Base-by-base conservation (phyloP, 2,888 invertebrate genomes). In the Phytoseiulus persimilis region DNA sequence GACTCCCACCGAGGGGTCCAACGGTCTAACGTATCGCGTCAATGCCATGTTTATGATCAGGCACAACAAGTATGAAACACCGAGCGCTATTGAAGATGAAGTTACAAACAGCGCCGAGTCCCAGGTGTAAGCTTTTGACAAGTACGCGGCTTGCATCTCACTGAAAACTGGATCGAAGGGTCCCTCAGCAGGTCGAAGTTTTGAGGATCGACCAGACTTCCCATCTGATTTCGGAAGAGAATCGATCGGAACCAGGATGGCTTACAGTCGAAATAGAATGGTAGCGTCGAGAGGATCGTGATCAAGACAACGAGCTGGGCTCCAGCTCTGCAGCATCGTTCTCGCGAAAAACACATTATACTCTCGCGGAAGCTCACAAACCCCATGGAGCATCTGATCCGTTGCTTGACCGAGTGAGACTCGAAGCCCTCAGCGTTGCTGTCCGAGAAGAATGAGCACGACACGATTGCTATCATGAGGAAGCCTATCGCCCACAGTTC, bases 191-290 rank as follows among this genome's bases (percentile, higher is more conserved):
- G 39, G 9, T 39, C 5, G 9, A 39, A 39, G 39, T 39, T 39
- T 3, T 6, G 39, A 39, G 39, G 39, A 39, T 3, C 39, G 39
- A 39, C 39, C 9, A 39, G 39, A n/a, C n/a, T n/a, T n/a, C n/a
- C n/a, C n/a, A n/a, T n/a, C n/a, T n/a, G n/a, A n/a, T n/a, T n/a
- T n/a, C n/a, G n/a, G n/a, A n/a, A n/a, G n/a, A n/a, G n/a, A 39
- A 3, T 39, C 9, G 39, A 39, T 39, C 5, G 39, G 9, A 39
- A 39, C 3, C 9, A 39, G 39, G 9, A 39, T 39, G 9, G 39
- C 87, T 87, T 5, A 87, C 87, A 33, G 33, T 45, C 32, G 87
- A 32, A 39, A 33, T 87, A 87, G 6, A 45, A n/a, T 87, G 87
- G 45, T 3, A 45, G 11, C 45, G 32, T 87, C 18, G 87, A 33